These are phyloP conservation scores for Drosophila truncata DNA, from an alignment of 1,140 invertebrate species.

Conservation along the genomic window DNA sequence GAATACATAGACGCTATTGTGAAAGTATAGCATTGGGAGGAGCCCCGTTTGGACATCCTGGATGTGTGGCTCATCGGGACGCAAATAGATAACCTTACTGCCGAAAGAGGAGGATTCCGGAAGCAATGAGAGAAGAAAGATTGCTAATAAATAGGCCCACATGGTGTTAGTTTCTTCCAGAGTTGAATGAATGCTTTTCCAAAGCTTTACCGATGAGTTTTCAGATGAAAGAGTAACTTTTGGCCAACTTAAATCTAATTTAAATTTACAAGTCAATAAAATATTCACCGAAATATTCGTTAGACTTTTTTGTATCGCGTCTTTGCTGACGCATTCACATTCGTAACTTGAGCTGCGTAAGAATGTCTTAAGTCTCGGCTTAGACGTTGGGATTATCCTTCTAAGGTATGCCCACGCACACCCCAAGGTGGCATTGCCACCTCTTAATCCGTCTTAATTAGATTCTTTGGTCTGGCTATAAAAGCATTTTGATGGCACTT, in stretches of 20 bases:
- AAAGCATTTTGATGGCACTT: slow-evolving; percentile 46
- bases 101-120: neutral
- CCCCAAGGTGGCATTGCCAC: slow-evolving; percentile 12
- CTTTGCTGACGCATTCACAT: slow-evolving; percentile 20
- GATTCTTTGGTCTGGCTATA: slow-evolving; percentile 65
- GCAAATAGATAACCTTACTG: slow-evolving; percentile 33
- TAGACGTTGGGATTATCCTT: slow-evolving; percentile 55
- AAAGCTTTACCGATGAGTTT: neutral
- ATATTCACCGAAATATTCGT: neutral
- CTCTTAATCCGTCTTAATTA: slow-evolving; percentile 69
- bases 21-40: slow-evolving; percentile 16
- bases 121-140: neutral
- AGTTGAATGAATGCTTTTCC: neutral
- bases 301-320: neutral
- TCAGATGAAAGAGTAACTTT: no score
- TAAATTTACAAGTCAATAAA: neutral
- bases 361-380: slow-evolving; percentile 65
- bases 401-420: slow-evolving; percentile 34
- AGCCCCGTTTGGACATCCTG: slow-evolving; percentile 10
- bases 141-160: neutral
- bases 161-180: neutral
- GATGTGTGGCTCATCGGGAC: slow-evolving; percentile 2
- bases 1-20: slow-evolving; percentile 32
- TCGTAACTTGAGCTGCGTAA: slow-evolving; percentile 46
- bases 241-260: neutral